Evolutionary conservation across 2,888 invertebrate genomes (phyloP).

Genomic region (Abrostola triplasia): DNA sequence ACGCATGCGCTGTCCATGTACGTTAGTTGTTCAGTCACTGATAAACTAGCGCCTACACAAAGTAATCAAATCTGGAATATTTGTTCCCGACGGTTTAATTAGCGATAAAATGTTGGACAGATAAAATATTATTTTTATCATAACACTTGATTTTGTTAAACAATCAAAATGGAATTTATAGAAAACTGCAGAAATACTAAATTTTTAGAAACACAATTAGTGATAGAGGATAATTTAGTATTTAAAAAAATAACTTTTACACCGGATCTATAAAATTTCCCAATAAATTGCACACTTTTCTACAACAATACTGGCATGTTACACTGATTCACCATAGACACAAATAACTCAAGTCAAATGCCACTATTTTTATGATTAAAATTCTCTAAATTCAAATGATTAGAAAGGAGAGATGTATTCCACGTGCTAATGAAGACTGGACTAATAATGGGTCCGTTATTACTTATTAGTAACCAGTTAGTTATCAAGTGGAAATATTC

Average conservation of each 20-base stretch:
- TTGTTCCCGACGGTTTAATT: slow-evolving; percentile 36
- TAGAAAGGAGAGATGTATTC: background rate
- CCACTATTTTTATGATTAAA: background rate
- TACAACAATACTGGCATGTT: slow-evolving; percentile 19
- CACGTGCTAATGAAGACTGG: slow-evolving; percentile 15
- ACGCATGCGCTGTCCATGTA: slow-evolving; percentile 70
- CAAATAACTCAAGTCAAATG: background rate
- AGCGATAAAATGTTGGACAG: slow-evolving; percentile 23
- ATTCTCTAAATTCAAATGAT: background rate
- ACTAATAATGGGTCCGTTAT: slow-evolving; percentile 10
- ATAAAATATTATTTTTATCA: slow-evolving; percentile 1
- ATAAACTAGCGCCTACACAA: slow-evolving; percentile 21
- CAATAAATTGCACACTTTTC: slow-evolving; percentile 4
- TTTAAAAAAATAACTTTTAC: no score
- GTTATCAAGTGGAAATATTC: slow-evolving; percentile 56
- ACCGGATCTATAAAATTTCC: background rate
- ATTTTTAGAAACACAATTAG: no score
- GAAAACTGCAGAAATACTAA: background rate
- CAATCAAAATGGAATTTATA: background rate
- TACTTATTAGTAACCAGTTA: slow-evolving; percentile 22
- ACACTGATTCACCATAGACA: background rate
- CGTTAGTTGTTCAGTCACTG: slow-evolving; percentile 52
- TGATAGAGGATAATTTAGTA: no score
- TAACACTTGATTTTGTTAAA: background rate
- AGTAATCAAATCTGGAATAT: slow-evolving; percentile 23